Conservation (phyloP, 2,888 invertebrate species). For the Trilocha varians region DNA sequence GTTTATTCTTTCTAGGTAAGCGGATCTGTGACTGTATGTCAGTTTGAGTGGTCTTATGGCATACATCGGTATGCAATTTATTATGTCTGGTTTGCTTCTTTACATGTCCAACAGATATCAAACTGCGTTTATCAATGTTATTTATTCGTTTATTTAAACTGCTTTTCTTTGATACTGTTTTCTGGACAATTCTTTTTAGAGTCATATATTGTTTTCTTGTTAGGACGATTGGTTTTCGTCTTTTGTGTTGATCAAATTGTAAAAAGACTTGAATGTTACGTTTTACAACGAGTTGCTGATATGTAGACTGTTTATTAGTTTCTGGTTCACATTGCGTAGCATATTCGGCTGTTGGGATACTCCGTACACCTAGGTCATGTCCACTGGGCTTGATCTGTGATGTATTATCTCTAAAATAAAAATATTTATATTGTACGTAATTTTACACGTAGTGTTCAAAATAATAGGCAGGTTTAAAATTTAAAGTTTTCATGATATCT, state of each 20-base stretch:
- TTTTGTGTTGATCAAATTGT: slow-evolving; percentile 35
- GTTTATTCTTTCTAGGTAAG: background rate
- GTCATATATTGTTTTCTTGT: slow-evolving; percentile 47
- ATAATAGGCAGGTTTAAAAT: no score
- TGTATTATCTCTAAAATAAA: no score
- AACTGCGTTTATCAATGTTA: slow-evolving; percentile 17
- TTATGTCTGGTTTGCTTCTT: slow-evolving; percentile 19
- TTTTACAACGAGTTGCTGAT: slow-evolving; percentile 29
- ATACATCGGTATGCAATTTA: background rate
- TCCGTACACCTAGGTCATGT: no score
- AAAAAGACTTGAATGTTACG: slow-evolving; percentile 40
- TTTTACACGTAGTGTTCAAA: no score
- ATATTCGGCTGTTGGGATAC: background rate
- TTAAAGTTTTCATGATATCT: no score
- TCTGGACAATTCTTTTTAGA: slow-evolving; percentile 42
- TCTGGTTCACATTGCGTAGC: slow-evolving; percentile 6
- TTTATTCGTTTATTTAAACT: slow-evolving; percentile 16
- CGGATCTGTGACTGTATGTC: slow-evolving; percentile 1
- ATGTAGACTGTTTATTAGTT: slow-evolving; percentile 15
- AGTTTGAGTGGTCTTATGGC: slow-evolving; percentile 21
- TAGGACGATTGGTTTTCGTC: slow-evolving; percentile 39
- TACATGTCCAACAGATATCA: slow-evolving; percentile 31
- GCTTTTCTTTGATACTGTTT: slow-evolving; percentile 17
- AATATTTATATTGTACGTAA: no score
- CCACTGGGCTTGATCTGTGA: no score